phyloP scores from a whole-genome alignment of 2,797 vertebrate species.

The Sebastes vulpes region DNA sequence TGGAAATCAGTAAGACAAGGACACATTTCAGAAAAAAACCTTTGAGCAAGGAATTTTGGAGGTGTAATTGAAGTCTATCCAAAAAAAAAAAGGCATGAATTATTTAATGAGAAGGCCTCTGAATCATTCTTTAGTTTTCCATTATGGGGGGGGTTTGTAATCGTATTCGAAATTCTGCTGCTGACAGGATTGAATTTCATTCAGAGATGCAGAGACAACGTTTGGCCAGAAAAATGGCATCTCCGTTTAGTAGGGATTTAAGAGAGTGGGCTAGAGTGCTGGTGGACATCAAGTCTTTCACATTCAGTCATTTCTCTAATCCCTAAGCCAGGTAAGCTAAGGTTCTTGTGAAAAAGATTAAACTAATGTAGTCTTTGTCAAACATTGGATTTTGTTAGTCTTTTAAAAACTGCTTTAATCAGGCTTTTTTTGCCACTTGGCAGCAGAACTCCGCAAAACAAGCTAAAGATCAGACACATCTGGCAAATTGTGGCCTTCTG shows the following conservation, averaged over 20 bases:
- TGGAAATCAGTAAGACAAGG: neutral
- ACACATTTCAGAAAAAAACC: conserved; percentile 16
- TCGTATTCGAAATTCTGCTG: conserved; percentile 1
- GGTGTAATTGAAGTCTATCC: neutral
- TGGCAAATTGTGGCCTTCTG: neutral
- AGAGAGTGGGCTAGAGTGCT: neutral
- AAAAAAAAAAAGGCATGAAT: neutral
- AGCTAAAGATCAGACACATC: neutral
- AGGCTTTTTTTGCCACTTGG: neutral
- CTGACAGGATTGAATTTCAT: neutral
- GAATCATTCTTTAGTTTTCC: neutral
- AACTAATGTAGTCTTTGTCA: conserved; percentile 1
- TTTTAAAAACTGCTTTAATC: neutral
- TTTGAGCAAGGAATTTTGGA: neutral
- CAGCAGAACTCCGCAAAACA: neutral
- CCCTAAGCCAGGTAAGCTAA: neutral
- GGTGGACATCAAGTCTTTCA: neutral
- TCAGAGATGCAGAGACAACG: neutral
- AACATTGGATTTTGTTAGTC: neutral
- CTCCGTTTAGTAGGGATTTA: neutral
- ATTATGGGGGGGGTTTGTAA: neutral
- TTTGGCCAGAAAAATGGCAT: conserved; percentile 7
- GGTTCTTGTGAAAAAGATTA: neutral
- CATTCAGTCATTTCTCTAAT: neutral
- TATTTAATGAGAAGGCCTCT: neutral